Evolutionary conservation across 2,113 vertebrate genomes (phyloP), one percentile per base, ranked within the genome.

Genomic region (Mustela lutreola): DNA sequence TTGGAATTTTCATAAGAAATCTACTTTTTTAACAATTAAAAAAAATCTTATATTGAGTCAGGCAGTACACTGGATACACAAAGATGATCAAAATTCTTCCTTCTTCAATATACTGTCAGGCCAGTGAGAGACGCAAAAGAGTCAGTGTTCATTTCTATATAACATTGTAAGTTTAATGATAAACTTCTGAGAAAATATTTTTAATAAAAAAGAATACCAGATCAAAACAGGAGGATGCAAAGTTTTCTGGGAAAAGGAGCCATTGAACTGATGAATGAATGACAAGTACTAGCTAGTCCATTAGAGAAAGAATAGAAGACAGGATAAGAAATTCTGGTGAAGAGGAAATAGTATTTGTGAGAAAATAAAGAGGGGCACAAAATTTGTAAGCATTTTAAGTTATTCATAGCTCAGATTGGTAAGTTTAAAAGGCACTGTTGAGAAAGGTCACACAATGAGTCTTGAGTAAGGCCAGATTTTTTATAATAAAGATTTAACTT

Each of bases 1-100:
- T 90, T 86, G 12, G 5, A 67, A 83, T 85, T 94, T 93, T 70
- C 83, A 93, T 79, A 71, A 93, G 12, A 39, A 42, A 58, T 36
- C 1, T 53, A 48, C 11, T 50, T 81, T 18, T 42, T 56, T 45
- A 56, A 71, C 21, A 39, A 42, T 73, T 73, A 42, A 73, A 42
- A 42, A 39, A 42, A 73, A 24, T 18, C 28, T 87, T 86, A 26
- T 42, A 48, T 36, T 86, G 58, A 4, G 15, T 7, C 56, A 50
- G 42, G 8, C 8, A 75, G 21, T 22, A 24, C 8, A 53, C n/a
- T 7, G 1, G 21, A 4, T n/a, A 78, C 16, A 79, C 3, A 86
- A 70, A 60, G 56, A 45, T 90, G 58, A 76, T 36, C 15, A 36
- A 82, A 79, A 79, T 48, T 33, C 8, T 45, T 70, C 42, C 4